These are phyloP conservation scores for Dastarcus helophoroides DNA, from an alignment of 2,888 invertebrate species.

Conservation along the genomic window DNA sequence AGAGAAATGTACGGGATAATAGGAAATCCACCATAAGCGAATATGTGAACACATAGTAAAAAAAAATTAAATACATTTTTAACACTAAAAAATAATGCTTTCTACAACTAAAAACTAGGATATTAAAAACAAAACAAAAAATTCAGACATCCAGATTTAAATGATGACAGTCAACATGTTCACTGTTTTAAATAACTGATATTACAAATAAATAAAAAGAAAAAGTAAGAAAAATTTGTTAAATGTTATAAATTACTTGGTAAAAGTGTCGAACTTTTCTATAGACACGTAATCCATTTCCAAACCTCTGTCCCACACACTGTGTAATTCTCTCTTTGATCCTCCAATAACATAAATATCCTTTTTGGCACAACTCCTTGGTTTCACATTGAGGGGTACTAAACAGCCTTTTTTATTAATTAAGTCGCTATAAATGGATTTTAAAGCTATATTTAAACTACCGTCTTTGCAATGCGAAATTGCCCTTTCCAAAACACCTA, in stretches of 20 bases:
- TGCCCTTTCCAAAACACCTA: slow-evolving; percentile 61
- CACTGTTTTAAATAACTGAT: no score
- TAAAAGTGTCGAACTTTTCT: slow-evolving; percentile 71
- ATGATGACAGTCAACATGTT: no score
- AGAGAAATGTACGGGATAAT: no score
- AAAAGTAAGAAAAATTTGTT: no score
- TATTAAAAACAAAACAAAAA: no score
- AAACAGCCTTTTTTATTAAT: slow-evolving; percentile 63
- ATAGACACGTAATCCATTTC: slow-evolving; percentile 77
- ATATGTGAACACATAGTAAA: no score
- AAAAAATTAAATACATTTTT: no score
- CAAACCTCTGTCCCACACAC: slow-evolving; percentile 55
- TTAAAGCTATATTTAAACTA: slow-evolving; percentile 53
- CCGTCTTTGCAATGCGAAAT: slow-evolving; percentile 69
- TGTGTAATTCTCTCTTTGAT: slow-evolving; percentile 64
- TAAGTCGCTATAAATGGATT: slow-evolving; percentile 68
- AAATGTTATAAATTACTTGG: slow-evolving; percentile 49
- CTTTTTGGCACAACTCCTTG: slow-evolving; percentile 75
- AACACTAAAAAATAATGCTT: no score
- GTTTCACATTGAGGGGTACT: slow-evolving; percentile 64
- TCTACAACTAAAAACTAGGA: no score
- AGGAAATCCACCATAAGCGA: no score
- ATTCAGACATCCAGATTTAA: no score
- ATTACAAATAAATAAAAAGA: no score
- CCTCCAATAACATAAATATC: slow-evolving; percentile 83